Evolutionary conservation across 1,140 invertebrate genomes (phyloP).

Genomic region (Ostrea edulis): DNA sequence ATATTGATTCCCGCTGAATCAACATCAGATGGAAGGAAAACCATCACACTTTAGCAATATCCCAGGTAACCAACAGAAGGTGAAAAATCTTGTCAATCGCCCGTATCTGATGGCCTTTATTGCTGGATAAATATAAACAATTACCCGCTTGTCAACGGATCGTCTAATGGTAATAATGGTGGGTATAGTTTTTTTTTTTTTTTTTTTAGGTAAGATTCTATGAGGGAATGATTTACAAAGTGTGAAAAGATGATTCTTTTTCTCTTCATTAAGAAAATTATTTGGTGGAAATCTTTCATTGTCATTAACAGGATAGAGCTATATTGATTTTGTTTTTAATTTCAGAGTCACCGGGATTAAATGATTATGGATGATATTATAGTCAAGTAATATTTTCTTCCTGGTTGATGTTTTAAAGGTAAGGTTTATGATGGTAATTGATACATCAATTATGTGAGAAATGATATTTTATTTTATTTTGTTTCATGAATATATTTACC

Average conservation of each 20-base stretch:
- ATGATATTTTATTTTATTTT: too few species aligned
- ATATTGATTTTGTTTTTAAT: slow-evolving; percentile 10
- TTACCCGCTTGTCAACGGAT: not conserved
- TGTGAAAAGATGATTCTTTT: not conserved
- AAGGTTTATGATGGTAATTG: not conserved
- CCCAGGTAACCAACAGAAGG: not conserved
- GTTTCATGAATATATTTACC: too few species aligned
- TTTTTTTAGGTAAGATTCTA: not conserved
- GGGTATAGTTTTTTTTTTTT: not conserved
- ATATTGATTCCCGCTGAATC: slow-evolving; percentile 2
- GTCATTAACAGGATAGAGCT: not conserved
- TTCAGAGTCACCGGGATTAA: not conserved
- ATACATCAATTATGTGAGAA: too few species aligned
- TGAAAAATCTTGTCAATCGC: slow-evolving; percentile 5
- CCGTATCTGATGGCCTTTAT: not conserved
- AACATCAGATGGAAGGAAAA: slow-evolving; percentile 6
- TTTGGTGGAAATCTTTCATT: not conserved
- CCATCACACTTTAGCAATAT: slow-evolving; percentile 16
- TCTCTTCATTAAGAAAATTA: not conserved
- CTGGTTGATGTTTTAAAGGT: not conserved
- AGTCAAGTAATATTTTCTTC: not conserved
- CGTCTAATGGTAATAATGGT: not conserved
- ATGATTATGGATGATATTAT: not conserved
- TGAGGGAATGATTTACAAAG: not conserved
- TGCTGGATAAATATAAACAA: slow-evolving; percentile 31